Evolutionary conservation across 2,888 invertebrate species (phyloP), one percentile per base, ranked within the genome.

Genomic region (Cephus rjabovi): DNA sequence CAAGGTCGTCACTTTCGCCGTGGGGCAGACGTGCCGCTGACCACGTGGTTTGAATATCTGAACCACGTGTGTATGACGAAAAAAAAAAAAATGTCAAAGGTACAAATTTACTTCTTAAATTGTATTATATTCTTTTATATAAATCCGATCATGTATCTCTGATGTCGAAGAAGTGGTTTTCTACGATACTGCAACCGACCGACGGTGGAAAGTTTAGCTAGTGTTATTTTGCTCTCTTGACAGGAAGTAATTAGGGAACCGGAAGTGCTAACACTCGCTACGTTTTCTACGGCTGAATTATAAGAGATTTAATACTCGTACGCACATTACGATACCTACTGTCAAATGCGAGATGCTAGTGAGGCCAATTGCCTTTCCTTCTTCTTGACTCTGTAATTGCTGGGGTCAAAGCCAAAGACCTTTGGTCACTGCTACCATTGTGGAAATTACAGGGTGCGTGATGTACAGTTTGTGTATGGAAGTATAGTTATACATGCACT

Each of bases 1-100:
- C 83, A 85, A 84, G 84, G 83, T 81, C 81, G 78, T 69, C 80
- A 79, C 80, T 82, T 83, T 82, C 83, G 80, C 81, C 74, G 76
- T 69, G 71, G 69, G 34, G 12, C 74, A 37, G 35, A 79, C 75
- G 81, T 81, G 79, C 35, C 35, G 31, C 3, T 1, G 12, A 35
- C 35, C 74, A 34, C 35, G 74, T 34, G 34, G 74, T 34, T 34
- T 23, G 23, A 34, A 23, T 56, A 9, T 23, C 2, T 12, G 74
- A 74, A 74, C 23, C 34, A 74, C 74, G 74, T 35, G 74, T 4
- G 12, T 6, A 0, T 71, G 31, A 71, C 30, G 15, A 2, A 56
- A 56, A 37, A 40, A 56, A 37, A 40, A 40, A 15, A 56, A 56
- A 23, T 23, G 9, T 56, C 9, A 23, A 56, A 56, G 23, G 6